phyloP scores from a whole-genome alignment of 2,113 vertebrate species.

The Brienomyrus brachyistius region DNA sequence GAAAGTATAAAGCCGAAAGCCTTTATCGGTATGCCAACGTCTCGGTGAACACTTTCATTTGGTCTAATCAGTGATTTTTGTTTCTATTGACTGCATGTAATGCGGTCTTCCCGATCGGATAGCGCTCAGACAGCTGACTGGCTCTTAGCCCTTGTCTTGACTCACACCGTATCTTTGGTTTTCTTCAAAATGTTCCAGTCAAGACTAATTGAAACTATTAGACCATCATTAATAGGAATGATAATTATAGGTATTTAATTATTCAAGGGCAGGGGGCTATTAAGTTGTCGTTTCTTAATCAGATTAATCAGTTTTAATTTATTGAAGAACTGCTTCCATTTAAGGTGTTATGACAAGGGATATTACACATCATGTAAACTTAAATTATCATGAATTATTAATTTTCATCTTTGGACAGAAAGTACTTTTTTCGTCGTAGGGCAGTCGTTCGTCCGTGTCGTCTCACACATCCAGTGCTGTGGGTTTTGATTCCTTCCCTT shows the following conservation, averaged over 20 bases:
- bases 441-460: background rate
- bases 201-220: slow-evolving; percentile 2
- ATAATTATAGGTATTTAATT: slow-evolving; percentile 10
- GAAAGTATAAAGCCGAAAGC: background rate
- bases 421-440: background rate
- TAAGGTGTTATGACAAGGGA: background rate
- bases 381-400: background rate
- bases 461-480: background rate
- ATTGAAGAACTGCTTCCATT: background rate
- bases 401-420: background rate
- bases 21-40: background rate
- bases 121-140: background rate
- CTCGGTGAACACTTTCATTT: background rate
- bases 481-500: background rate
- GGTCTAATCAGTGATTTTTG: background rate
- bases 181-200: background rate
- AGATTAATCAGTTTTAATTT: background rate
- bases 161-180: background rate
- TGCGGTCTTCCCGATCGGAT: background rate
- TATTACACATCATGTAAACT: background rate
- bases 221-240: background rate
- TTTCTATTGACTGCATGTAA: background rate
- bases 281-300: slow-evolving; percentile 5
- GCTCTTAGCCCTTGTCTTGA: background rate
- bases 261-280: background rate